Percentiles rank a stretch among this genome's conserved stretches.
These are phyloP conservation scores for Cheilosia grossa DNA, from an alignment of 2,888 invertebrate species.

Conservation along the genomic window DNA sequence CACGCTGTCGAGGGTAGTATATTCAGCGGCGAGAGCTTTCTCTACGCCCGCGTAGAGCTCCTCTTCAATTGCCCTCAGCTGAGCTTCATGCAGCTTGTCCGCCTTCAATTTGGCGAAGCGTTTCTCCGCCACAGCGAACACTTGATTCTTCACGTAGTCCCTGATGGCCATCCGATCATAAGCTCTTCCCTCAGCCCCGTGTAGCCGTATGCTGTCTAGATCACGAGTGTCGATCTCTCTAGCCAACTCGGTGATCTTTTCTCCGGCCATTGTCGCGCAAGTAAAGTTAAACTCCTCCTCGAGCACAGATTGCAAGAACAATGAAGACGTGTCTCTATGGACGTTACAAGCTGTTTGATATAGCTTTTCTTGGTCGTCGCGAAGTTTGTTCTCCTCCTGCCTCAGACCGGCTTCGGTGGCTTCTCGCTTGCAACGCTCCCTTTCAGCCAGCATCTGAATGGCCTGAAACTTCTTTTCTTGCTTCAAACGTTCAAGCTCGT, in stretches of 20 bases:
- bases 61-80: constrained; percentile 39
- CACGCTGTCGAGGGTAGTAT: constrained; percentile 20
- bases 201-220: background rate
- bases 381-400: constrained; percentile 89
- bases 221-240: constrained; percentile 84
- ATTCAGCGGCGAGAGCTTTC: constrained; percentile 9
- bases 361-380: constrained; percentile 91
- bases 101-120: constrained; percentile 25
- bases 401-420: constrained; percentile 91
- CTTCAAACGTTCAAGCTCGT: constrained; percentile 89
- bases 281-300: constrained; percentile 85
- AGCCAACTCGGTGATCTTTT: constrained; percentile 85
- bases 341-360: constrained; percentile 86
- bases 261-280: constrained; percentile 85
- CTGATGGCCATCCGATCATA: constrained; percentile 14
- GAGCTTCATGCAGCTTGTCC: background rate
- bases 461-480: constrained; percentile 92
- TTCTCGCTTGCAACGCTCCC: constrained; percentile 90
- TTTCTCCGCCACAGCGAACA: constrained; percentile 43
- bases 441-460: constrained; percentile 90
- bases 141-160: constrained; percentile 31
- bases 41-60: constrained; percentile 28
- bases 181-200: background rate
- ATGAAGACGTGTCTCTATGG: constrained; percentile 85
- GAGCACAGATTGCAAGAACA: constrained; percentile 87